These are phyloP conservation scores for Corythornis madagascariensis DNA, from an alignment of 2,113 vertebrate genomes.

Conservation along the genomic window DNA sequence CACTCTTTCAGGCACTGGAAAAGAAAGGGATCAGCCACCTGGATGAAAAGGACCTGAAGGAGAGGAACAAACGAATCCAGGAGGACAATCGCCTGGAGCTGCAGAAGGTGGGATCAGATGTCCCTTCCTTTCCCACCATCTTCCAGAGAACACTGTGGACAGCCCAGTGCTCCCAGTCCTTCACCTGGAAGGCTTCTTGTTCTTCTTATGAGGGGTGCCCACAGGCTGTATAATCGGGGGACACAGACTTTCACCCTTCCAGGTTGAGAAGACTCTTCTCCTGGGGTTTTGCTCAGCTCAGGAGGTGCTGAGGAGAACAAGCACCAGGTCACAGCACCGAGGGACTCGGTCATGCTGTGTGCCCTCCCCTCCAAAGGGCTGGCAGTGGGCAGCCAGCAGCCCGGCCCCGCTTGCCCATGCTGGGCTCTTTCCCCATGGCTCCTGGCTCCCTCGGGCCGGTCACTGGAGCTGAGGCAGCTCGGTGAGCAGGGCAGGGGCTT, in stretches of 20 bases:
- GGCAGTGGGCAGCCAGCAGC: not conserved
- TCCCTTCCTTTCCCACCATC: not conserved
- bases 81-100: slow-evolving; percentile 95
- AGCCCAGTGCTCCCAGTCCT: not conserved
- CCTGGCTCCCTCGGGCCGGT: accelerated
- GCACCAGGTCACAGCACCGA: not conserved
- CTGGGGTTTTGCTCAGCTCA: not conserved
- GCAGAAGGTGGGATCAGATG: slow-evolving; percentile 85
- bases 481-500: accelerated
- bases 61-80: slow-evolving; percentile 94
- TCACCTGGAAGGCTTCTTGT: not conserved
- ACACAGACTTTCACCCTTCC: not conserved
- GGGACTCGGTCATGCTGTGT: not conserved
- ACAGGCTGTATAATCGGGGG: accelerated
- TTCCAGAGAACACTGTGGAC: not conserved
- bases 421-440: accelerated
- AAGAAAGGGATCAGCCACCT: slow-evolving; percentile 95
- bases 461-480: not conserved
- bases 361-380: not conserved
- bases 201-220: not conserved
- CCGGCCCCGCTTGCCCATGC: accelerated
- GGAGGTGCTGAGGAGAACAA: not conserved
- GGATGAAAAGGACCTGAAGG: slow-evolving; percentile 94
- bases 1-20: slow-evolving; percentile 83
- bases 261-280: not conserved